Percentiles rank a stretch among this genome's conserved stretches.
Conservation (phyloP, 2,113 vertebrate genomes). For the Grallaria varia region DNA sequence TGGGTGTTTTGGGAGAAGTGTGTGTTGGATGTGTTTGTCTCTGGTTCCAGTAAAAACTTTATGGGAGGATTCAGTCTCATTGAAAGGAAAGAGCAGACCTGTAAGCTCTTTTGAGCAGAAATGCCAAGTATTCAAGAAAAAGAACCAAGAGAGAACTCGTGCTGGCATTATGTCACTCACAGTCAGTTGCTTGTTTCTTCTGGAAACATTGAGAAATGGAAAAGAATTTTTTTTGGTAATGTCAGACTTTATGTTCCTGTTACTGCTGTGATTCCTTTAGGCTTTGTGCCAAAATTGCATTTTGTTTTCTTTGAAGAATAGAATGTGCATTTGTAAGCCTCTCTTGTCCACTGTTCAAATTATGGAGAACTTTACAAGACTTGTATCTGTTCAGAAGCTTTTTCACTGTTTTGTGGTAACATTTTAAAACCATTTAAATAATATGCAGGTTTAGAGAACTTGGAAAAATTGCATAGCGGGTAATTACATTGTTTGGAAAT, state of each 20-base stretch:
- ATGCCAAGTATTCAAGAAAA: neutral
- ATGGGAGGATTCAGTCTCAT: neutral
- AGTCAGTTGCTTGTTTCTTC: conserved; percentile 1
- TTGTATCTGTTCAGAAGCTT: neutral
- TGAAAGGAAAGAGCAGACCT: neutral
- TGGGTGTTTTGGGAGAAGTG: neutral
- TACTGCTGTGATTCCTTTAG: neutral
- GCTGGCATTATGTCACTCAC: neutral
- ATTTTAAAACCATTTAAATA: neutral
- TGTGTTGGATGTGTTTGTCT: neutral
- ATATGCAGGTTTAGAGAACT: neutral
- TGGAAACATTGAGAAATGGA: neutral
- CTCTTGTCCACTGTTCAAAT: neutral
- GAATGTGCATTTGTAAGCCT: neutral
- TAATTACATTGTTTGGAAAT: neutral
- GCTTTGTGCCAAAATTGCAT: neutral
- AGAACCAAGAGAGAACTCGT: neutral
- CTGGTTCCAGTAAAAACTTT: neutral
- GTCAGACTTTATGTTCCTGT: neutral
- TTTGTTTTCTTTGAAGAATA: neutral
- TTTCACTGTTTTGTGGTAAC: neutral
- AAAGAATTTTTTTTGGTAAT: neutral
- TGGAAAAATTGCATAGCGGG: neutral
- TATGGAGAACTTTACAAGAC: neutral
- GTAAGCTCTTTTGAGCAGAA: neutral